A percentile compares a stretch with the other conserved stretches of the same genome.
Evolutionary conservation across 2,797 vertebrate genomes (phyloP).

Genomic region (Sebastes iracundus): DNA sequence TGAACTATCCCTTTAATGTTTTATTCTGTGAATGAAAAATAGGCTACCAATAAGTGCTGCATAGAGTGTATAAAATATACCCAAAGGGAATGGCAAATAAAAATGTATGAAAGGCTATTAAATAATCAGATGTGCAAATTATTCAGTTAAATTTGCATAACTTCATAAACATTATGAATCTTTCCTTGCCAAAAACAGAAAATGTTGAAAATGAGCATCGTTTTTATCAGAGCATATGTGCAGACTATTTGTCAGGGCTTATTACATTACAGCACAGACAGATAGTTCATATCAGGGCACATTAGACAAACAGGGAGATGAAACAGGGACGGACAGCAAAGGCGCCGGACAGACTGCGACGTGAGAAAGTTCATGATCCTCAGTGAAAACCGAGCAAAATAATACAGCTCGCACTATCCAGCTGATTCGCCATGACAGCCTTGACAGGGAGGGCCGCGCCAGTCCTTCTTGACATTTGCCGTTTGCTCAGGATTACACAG

Average conservation of each 20-base stretch:
- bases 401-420: background rate
- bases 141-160: background rate
- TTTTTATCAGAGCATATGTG: background rate
- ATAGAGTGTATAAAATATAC: background rate
- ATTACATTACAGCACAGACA: background rate
- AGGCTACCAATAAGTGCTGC: background rate
- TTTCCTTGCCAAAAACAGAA: background rate
- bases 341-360: background rate
- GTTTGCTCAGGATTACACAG: conserved; percentile 60
- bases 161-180: background rate
- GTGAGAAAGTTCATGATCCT: background rate
- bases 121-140: background rate
- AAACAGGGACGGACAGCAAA: background rate
- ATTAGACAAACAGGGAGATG: background rate
- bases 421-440: conserved; percentile 37
- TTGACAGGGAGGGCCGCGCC: conserved; percentile 14
- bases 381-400: background rate
- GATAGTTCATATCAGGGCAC: background rate
- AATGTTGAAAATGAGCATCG: background rate
- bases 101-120: background rate
- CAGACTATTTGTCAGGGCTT: background rate
- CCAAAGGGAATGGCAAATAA: background rate
- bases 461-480: conserved; percentile 60
- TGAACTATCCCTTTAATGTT: background rate
- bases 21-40: background rate